Evolutionary conservation across 2,888 invertebrate species (phyloP), one percentile per base, ranked within the genome.

Genomic region (Ichneumoninae sp.): DNA sequence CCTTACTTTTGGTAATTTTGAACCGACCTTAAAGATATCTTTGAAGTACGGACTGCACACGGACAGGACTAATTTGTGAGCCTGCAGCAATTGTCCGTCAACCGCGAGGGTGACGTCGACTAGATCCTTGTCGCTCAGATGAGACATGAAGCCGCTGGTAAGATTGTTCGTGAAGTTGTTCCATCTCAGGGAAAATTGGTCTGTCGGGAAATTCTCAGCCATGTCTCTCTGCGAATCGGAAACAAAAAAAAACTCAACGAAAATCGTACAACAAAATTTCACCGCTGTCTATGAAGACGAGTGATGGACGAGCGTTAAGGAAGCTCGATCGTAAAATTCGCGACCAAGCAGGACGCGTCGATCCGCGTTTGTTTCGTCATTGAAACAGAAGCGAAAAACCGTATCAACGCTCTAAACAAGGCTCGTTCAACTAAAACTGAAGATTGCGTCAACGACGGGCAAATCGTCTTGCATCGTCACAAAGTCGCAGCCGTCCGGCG

Each of bases 21-120:
- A 6, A 50, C 47, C 3, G 90, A 94, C 94, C 91, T 93, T 94
- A 80, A 94, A 94, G 83, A 94, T 91, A 83, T 92, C 91, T 88
- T 94, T 94, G 86, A 94, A 94, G 86, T 94, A 94, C n/a, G 94
- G 94, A 88, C 94, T 94, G 87, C 94, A 94, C 7, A 94, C 93
- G 26, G 94, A 94, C 0, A 94, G 90, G 30, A 94, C 94, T 81
- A 94, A 88, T 89, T 94, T 94, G 83, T 94, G 94, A 47, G 94
- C 94, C 85, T 93, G 94, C 22, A 94, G 88, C 75, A 93, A 91
- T 77, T 93, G 91, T 66, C 94, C 94, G 68, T 94, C 94, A 44
- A 94, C 94, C n/a, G 94, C 94, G 6, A 94, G 87, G 6, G 94
- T 94, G n/a, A 94, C 94, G 87, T 94, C 94, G 52, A 94, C 94